A percentile compares a stretch with the other conserved stretches of the same genome.
Evolutionary conservation across 1,140 invertebrate genomes (phyloP).

Genomic region (Listronotus bonariensis): DNA sequence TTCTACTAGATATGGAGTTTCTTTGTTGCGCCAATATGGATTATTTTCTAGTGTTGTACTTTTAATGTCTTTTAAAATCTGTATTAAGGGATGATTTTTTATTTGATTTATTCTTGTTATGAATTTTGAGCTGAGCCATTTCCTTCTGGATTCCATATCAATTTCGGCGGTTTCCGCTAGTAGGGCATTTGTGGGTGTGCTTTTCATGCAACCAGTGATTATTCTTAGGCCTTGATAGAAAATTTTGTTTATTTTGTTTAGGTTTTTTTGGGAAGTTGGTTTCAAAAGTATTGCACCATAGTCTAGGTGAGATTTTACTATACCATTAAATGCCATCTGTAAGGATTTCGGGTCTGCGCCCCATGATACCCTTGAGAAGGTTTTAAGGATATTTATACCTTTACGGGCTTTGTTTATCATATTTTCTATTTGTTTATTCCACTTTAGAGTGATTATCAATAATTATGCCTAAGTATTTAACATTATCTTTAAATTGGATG

Average conservation of each 20-base stretch:
- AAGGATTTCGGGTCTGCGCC: constrained; percentile 11
- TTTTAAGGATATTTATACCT: too few species aligned
- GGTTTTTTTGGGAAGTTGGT: neutral
- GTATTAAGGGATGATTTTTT: too few species aligned
- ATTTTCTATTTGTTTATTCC: constrained; percentile 27
- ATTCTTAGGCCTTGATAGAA: constrained; percentile 6
- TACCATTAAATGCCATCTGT: neutral
- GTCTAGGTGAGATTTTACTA: constrained; percentile 18
- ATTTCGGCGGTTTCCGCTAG: constrained; percentile 3
- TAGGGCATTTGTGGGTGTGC: constrained; percentile 6
- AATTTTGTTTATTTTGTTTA: constrained; percentile 2
- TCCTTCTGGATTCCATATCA: too few species aligned
- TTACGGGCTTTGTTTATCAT: constrained; percentile 8
- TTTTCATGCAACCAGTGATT: constrained; percentile 4
- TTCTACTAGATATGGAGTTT: too few species aligned
- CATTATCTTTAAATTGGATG: too few species aligned
- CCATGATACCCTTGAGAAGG: neutral
- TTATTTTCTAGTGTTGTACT: too few species aligned
- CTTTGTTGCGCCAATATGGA: too few species aligned
- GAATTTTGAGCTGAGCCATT: too few species aligned
- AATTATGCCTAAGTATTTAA: constrained; percentile 27
- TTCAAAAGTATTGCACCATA: constrained; percentile 4
- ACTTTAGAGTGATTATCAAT: constrained; percentile 25
- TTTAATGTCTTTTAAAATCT: too few species aligned
- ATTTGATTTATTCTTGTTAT: too few species aligned